Conservation (phyloP, 2,113 vertebrate species). For the Oophaga pumilio region DNA sequence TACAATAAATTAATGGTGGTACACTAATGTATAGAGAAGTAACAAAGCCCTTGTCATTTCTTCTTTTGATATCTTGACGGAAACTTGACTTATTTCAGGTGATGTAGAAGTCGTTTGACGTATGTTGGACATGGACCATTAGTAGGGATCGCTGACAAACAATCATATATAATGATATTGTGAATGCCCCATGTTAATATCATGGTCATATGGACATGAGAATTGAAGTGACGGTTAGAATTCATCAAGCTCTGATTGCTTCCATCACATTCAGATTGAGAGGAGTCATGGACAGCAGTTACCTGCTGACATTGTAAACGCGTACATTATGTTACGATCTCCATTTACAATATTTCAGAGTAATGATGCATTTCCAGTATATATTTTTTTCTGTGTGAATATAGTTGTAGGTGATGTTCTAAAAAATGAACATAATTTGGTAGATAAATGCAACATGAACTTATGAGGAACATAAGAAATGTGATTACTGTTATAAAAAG, state of each 20-base stretch:
- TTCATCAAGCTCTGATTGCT: slow-evolving; percentile 10
- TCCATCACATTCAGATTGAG: slow-evolving; percentile 9
- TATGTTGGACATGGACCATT: slow-evolving; percentile 33
- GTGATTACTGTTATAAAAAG: not conserved
- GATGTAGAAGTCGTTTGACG: not conserved
- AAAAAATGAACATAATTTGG: not conserved
- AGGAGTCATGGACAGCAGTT: not conserved
- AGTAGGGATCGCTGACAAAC: slow-evolving; percentile 2
- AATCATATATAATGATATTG: slow-evolving; percentile 26
- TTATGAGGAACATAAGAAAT: not conserved
- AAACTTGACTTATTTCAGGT: not conserved
- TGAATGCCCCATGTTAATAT: slow-evolving; percentile 18
- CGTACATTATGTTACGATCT: not conserved
- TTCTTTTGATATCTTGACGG: not conserved
- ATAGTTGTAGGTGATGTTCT: not conserved
- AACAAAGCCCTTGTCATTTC: no score
- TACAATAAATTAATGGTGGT: no score
- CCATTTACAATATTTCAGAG: not conserved
- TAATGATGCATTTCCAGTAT: slow-evolving; percentile 24
- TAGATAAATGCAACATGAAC: no score
- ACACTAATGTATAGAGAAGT: no score
- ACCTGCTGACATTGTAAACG: slow-evolving; percentile 6
- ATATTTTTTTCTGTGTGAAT: not conserved
- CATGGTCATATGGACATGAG: slow-evolving; percentile 31
- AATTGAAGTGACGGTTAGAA: slow-evolving; percentile 23